Evolutionary conservation across 2,113 vertebrate genomes (phyloP).

Genomic region (Alosa alosa): DNA sequence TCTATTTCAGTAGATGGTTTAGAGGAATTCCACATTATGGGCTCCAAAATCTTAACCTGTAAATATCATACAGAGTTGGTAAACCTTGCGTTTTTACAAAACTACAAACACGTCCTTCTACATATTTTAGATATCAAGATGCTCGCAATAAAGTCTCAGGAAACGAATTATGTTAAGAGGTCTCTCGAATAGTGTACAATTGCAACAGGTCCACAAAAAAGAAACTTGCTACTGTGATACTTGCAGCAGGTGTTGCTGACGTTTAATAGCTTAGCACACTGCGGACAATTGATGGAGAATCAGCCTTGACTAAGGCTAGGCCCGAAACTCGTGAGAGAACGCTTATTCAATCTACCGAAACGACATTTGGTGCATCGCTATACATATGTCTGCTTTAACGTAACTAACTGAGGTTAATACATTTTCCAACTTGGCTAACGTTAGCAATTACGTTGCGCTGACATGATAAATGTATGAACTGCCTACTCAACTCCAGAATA

Average conservation of each 20-base stretch:
- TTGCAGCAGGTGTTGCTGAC: constrained; percentile 8
- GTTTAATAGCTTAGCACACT: constrained; percentile 3
- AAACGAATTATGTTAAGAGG: background rate
- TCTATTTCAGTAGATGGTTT: background rate
- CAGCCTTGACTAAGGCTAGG: constrained; percentile 9
- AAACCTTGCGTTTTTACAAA: background rate
- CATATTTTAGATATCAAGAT: background rate
- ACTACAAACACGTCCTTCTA: background rate
- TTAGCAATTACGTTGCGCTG: background rate
- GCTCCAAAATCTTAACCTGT: background rate
- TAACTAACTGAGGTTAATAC: background rate
- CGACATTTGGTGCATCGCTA: background rate
- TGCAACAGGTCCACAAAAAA: background rate
- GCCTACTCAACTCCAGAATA: background rate
- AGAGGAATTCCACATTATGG: background rate
- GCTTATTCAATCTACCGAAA: background rate
- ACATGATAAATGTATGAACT: background rate
- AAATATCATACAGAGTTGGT: background rate
- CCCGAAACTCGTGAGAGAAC: background rate
- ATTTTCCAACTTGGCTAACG: background rate
- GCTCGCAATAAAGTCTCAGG: background rate
- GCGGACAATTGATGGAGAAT: background rate
- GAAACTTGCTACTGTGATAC: background rate
- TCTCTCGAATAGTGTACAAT: background rate
- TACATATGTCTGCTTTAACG: background rate